These are phyloP conservation scores for Dendrolimus punctatus DNA, from an alignment of 1,140 invertebrate species.

Conservation along the genomic window DNA sequence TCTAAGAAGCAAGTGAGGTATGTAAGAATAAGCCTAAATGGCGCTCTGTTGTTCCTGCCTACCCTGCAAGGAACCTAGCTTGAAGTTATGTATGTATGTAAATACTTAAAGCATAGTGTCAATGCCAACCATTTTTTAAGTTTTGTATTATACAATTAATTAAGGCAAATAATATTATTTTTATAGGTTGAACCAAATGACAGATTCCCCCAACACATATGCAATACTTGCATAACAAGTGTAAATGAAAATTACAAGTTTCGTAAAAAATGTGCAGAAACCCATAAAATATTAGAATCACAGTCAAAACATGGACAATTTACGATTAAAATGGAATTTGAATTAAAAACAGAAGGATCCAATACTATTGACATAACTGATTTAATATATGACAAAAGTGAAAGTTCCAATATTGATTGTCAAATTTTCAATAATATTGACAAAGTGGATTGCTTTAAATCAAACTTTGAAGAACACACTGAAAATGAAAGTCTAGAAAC, in stretches of 20 bases:
- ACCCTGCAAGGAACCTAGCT: no score
- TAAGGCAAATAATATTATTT: no score
- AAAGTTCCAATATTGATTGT: neutral
- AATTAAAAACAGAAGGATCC: slow-evolving; percentile 21
- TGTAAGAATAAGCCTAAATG: no score
- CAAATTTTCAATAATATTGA: slow-evolving; percentile 1
- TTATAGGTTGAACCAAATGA: slow-evolving; percentile 48
- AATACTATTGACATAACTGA: slow-evolving; percentile 33
- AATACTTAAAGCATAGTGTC: no score
- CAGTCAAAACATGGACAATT: slow-evolving; percentile 19
- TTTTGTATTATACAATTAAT: no score
- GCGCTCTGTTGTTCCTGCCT: no score
- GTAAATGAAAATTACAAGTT: slow-evolving; percentile 49
- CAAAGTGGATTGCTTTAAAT: neutral
- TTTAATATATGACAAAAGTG: slow-evolving; percentile 16
- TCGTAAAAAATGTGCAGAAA: slow-evolving; percentile 39
- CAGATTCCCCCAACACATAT: slow-evolving; percentile 42
- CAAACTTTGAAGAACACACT: neutral
- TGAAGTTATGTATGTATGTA: no score
- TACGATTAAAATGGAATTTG: slow-evolving; percentile 30
- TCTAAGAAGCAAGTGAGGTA: no score
- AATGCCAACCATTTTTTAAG: no score
- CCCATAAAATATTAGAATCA: slow-evolving; percentile 24
- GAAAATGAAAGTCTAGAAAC: slow-evolving; percentile 31
- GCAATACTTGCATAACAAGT: slow-evolving; percentile 36